Evolutionary conservation across 2,797 vertebrate species (phyloP), one percentile per base, ranked within the genome.

Genomic region (Anolis apletophallus): DNA sequence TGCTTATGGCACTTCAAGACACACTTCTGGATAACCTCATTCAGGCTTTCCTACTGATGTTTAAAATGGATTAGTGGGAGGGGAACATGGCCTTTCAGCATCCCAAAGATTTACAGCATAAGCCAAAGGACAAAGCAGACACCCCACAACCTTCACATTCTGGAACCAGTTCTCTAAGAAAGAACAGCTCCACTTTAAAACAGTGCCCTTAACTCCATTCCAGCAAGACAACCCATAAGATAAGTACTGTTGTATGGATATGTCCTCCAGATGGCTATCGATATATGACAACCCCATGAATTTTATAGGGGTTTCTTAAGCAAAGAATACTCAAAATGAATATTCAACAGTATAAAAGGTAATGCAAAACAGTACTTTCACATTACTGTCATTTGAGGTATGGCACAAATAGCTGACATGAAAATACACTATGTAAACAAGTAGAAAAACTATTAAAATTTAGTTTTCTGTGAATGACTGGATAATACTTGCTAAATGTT

Each of bases 391-490:
- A 46, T 19, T n/a, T 75, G 34, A 21, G 6, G 72, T 46, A 64
- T 6, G 13, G 73, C 80, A 32, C 36, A 80, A 16, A 90, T 26
- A 17, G 40, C 23, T 75, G 19, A 14, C 17, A 34, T 34, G 36
- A 8, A 84, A 6, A n/a, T 74, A 46, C 5, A 8, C 46, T 46
- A 78, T 52, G 4, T 55, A 69, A 77, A 57, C 3, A 0, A 14
- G 16, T 77, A 61, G n/a, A 80, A 68, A 50, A 85, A 5, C 14
- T 10, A 82, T 2, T 26, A 71, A 68, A 76, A 12, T 79, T 26
- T 74, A 76, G 68, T 29, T 80, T 86, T 3, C 57, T 89, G 90
- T 14, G 68, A 19, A 67, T 16, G 1, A 84, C 55, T 61, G 59
- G 34, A 50, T 85, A 40, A n/a, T 16, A 69, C 10, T 85, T 78